These are phyloP conservation scores for Notolabrus celidotus DNA, from an alignment of 2,797 vertebrate genomes.

Conservation along the genomic window DNA sequence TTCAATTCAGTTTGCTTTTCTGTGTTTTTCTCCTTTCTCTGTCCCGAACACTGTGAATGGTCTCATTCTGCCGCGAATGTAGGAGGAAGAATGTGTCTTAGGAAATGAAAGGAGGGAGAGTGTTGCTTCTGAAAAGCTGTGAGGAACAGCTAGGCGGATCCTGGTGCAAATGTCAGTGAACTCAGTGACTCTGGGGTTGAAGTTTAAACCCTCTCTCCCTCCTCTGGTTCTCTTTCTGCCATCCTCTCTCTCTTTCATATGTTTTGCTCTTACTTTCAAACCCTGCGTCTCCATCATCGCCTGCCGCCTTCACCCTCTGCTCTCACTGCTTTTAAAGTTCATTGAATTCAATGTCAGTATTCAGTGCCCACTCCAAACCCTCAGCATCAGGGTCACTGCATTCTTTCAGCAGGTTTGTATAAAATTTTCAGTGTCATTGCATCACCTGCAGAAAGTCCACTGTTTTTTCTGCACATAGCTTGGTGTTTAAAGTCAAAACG, in stretches of 20 bases:
- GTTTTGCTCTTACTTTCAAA: conserved; percentile 38
- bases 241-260: conserved; percentile 21
- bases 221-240: conserved; percentile 38
- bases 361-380: conserved; percentile 53
- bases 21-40: conserved; percentile 22
- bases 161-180: conserved; percentile 86
- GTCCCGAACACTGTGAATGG: conserved; percentile 58
- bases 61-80: conserved; percentile 61
- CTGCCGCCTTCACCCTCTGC: conserved; percentile 44
- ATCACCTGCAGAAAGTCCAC: conserved; percentile 32
- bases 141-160: conserved; percentile 69
- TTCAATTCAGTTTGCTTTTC: conserved; percentile 55
- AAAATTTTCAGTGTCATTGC: conserved; percentile 26
- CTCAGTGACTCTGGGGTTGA: conserved; percentile 77
- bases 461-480: conserved; percentile 40
- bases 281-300: conserved; percentile 47
- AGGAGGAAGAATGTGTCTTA: conserved; percentile 61
- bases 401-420: conserved; percentile 36
- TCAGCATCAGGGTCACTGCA: conserved; percentile 52
- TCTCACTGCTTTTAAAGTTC: conserved; percentile 63
- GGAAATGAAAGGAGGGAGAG: conserved; percentile 65
- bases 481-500: conserved; percentile 35
- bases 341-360: conserved; percentile 59
- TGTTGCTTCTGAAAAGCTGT: conserved; percentile 70
- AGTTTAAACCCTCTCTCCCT: conserved; percentile 71